Conservation (phyloP, 2,888 invertebrate species). For the Oegoconia quadripuncta region DNA sequence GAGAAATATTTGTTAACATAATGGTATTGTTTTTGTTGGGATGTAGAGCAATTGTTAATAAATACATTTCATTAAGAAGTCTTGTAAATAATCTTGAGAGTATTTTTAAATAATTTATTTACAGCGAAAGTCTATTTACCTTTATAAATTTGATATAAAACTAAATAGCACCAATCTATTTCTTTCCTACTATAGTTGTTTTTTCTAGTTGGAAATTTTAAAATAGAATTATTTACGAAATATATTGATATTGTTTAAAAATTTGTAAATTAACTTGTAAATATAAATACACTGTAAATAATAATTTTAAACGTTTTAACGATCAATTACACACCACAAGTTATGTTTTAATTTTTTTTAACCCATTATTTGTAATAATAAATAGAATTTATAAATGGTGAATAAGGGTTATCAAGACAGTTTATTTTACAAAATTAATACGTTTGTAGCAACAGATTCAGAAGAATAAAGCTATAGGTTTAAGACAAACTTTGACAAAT, state of each 20-base stretch:
- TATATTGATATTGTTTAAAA: slow-evolving; percentile 17
- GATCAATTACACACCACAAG: slow-evolving; percentile 16
- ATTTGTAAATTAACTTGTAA: slow-evolving; percentile 20
- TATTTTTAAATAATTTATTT: slow-evolving; percentile 12
- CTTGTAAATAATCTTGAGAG: slow-evolving; percentile 3
- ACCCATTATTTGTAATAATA: slow-evolving; percentile 13
- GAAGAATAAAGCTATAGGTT: slow-evolving; percentile 34
- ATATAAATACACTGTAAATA: slow-evolving; percentile 25
- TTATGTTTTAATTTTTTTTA: slow-evolving; percentile 10
- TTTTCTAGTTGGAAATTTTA: slow-evolving; percentile 34
- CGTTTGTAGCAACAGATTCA: slow-evolving; percentile 32
- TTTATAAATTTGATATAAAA: slow-evolving; percentile 22
- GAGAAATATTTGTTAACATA: neutral
- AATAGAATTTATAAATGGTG: slow-evolving; percentile 22
- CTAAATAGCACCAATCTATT: slow-evolving; percentile 38
- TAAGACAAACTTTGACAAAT: slow-evolving; percentile 74
- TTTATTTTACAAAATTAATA: slow-evolving; percentile 26
- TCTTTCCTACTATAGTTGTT: slow-evolving; percentile 36
- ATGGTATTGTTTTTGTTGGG: too few species aligned
- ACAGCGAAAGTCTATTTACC: slow-evolving; percentile 7
- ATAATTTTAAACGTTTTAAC: slow-evolving; percentile 26
- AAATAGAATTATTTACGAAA: slow-evolving; percentile 24
- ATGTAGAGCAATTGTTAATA: too few species aligned
- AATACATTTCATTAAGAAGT: neutral
- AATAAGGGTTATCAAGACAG: slow-evolving; percentile 17